Percentiles rank a stretch among this genome's conserved stretches.
These are phyloP conservation scores for Pangasius sanitwongsei DNA, from an alignment of 2,797 vertebrate genomes.

Conservation along the genomic window DNA sequence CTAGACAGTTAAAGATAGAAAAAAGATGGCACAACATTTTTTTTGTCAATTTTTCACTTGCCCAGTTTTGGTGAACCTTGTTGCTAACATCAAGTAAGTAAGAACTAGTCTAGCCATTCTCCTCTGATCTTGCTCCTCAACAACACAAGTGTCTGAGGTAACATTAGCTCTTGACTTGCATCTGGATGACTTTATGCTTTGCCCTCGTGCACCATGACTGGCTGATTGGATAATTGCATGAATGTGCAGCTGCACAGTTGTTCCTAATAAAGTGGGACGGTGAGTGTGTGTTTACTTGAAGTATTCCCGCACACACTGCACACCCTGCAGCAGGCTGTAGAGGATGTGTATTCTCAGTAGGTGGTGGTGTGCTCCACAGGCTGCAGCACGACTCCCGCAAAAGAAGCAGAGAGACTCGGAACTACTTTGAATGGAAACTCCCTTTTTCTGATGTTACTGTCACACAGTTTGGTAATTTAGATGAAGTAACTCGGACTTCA, in stretches of 20 bases:
- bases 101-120: not conserved
- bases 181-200: not conserved
- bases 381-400: not conserved
- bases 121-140: not conserved
- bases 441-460: conserved; percentile 23
- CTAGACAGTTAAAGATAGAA: not conserved
- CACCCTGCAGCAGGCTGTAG: not conserved
- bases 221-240: not conserved
- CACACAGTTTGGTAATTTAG: not conserved
- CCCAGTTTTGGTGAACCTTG: not conserved
- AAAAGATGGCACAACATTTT: not conserved
- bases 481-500: conserved; percentile 34
- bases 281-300: not conserved
- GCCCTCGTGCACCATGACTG: not conserved
- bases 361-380: conserved; percentile 10
- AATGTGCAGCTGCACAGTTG: not conserved
- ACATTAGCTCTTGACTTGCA: not conserved
- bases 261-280: not conserved
- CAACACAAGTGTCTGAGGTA: not conserved
- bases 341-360: conserved; percentile 8
- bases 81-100: too few relatives aligned
- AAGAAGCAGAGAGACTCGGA: conserved; percentile 31
- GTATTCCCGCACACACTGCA: not conserved
- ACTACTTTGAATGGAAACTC: conserved; percentile 53
- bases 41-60: not conserved